Evolutionary conservation across 2,113 vertebrate species (phyloP), one percentile per base, ranked within the genome.

Genomic region (Spheniscus mendiculus): DNA sequence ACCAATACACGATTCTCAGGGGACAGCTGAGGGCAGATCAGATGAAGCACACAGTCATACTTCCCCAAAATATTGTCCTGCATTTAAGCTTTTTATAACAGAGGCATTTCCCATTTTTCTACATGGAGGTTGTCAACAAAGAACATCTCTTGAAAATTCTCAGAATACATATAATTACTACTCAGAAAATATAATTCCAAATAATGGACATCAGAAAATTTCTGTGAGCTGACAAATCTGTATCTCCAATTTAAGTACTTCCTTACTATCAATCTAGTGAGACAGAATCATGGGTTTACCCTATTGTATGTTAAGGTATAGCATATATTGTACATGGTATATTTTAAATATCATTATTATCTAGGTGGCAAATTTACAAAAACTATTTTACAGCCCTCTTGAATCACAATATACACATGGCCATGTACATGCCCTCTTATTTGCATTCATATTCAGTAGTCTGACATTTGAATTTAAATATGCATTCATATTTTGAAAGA

Each of bases 381-480:
- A 84, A 17, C 3, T 73, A 20, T 40, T 92, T 93, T 83, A 55
- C 27, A 63, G 17, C 7, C 32, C 3, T 83, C 36, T 83, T 84
- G 45, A 93, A 85, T 45, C 25, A 47, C 14, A 47, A 40, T 63
- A 42, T 36, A 19, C 12, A 34, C 4, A 6, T 2, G 6, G 15
- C 13, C 6, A 0, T 89, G 25, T 78, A 66, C 5, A 1, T 89
- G 50, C 6, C 27, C 18, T 83, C 58, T 82, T 95, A 96, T 90
- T 92, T 90, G 47, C 14, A 93, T 95, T 90, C 71, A 81, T 83
- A 81, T 87, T 89, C 47, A 53, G 50, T 85, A 89, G 40, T 72
- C 34, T 96, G 83, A 95, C 91, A 94, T 97, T 97, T 98, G 12
- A 92, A 83, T 94, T 94, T 86, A 93, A 95, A 92, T 81, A 85